Percentiles rank a stretch among this genome's conserved stretches.
phyloP scores from a whole-genome alignment of 2,888 invertebrate genomes.

The Teleiodes luculella region DNA sequence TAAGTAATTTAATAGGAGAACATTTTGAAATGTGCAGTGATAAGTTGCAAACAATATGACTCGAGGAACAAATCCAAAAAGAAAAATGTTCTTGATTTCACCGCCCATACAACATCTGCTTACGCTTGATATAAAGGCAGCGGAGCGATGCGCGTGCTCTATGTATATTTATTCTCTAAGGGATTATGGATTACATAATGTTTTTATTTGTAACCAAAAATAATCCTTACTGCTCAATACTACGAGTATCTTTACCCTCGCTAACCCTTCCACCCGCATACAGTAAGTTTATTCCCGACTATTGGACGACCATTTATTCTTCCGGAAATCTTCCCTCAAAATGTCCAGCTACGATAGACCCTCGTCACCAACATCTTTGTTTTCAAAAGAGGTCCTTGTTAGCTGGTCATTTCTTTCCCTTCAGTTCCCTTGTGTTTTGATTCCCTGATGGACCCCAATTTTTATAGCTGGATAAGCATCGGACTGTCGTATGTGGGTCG shows the following conservation, averaged over 20 bases:
- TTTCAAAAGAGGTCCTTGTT: neutral
- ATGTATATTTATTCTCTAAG: no score
- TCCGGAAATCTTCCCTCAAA: conserved; percentile 2
- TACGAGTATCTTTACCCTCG: no score
- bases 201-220: neutral
- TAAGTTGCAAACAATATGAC: no score
- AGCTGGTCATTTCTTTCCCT: neutral
- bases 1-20: no score
- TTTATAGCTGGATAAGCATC: conserved; percentile 13
- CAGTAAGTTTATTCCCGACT: conserved; percentile 13
- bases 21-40: no score
- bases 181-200: no score
- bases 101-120: no score
- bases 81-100: no score
- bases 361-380: neutral
- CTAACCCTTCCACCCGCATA: conserved; percentile 16
- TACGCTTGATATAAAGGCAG: no score
- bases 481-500: conserved; percentile 2
- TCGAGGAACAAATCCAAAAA: no score
- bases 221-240: neutral
- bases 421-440: conserved; percentile 14
- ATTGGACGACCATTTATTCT: conserved; percentile 16
- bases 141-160: no score
- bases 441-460: conserved; percentile 11
- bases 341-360: neutral